Base-by-base conservation (phyloP, 1,140 invertebrate genomes). In the Frieseomelitta varia region DNA sequence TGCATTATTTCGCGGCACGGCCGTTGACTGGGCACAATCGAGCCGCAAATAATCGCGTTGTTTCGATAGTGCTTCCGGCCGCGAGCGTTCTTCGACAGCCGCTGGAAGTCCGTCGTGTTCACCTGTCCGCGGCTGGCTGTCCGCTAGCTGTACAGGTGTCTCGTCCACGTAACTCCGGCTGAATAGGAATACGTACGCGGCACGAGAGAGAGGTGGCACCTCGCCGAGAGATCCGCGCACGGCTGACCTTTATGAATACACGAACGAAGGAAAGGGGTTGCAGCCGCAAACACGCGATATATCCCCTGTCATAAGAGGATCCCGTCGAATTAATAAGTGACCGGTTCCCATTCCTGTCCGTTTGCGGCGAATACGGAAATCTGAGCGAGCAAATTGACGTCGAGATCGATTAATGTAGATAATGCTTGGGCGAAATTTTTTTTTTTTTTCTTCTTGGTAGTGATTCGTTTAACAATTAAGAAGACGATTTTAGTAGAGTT, bases 201-300 rank as follows among this genome's bases (percentile, higher is more conserved):
- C 82, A 79, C 82, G 74, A 89, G 65, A 81, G 74, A 89, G 58
- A 81, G 58, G 47, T 76, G 73, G 72, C 71, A 69, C 77, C 73
- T 34, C 67, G 71, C 39, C 75, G 68, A 84, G 56, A n/a, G n/a
- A 84, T 24, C n/a, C 58, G 76, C 73, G 27, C 65, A 74, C 61
- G 56, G 30, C 87, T 93, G 93, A 94, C 93, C 93, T 94, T 94
- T 94, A 93, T 93, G 93, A 94, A 94, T 93, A 93, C 39, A 47
- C 90, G 87, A 90, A 91, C 84, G 88, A 88, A 86, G 81, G 39
- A 47, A 85, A 72, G 69, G 85, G 67, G 83, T 86, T 81, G 75
- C 84, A 55, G 75, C 83, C 90, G 86, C 88, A 87, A 77, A 88
- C 93, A 91, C 91, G 93, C 92, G 89, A 94, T 92, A 94, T 92